These are phyloP conservation scores for Clarias platycephalus DNA, from an alignment of 2,797 vertebrate genomes.

Conservation along the genomic window DNA sequence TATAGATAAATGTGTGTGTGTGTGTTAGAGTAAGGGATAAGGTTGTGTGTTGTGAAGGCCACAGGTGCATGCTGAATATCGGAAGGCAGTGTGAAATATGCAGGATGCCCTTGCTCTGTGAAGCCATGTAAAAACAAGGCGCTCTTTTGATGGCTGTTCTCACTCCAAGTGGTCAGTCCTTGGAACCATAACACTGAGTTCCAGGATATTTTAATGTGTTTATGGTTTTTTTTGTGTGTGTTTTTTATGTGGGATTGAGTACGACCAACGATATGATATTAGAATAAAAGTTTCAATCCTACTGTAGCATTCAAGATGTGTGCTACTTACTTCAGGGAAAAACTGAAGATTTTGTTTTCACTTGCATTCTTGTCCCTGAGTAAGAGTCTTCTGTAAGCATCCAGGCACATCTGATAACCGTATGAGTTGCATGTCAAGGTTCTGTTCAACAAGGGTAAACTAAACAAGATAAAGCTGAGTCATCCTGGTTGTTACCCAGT, in stretches of 20 bases:
- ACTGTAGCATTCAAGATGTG: not conserved
- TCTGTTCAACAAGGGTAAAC: not conserved
- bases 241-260: not conserved
- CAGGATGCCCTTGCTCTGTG: slow-evolving; percentile 57
- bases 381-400: slow-evolving; percentile 42
- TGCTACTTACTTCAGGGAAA: not conserved
- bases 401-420: slow-evolving; percentile 65
- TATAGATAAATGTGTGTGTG: no score
- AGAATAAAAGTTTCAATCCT: not conserved
- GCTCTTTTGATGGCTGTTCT: slow-evolving; percentile 69
- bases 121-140: slow-evolving; percentile 63
- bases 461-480: slow-evolving; percentile 20
- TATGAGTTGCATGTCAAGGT: slow-evolving; percentile 52
- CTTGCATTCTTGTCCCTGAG: slow-evolving; percentile 27
- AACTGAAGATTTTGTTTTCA: slow-evolving; percentile 22
- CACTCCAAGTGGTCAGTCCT: slow-evolving; percentile 68
- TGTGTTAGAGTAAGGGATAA: no score
- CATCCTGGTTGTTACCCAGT: not conserved
- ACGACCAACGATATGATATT: not conserved
- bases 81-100: slow-evolving; percentile 72
- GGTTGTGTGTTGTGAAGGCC: slow-evolving; percentile 47
- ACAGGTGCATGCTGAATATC: slow-evolving; percentile 74
- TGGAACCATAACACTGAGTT: not conserved
- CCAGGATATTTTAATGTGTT: not conserved
- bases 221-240: not conserved